Evolutionary conservation across 2,113 vertebrate genomes (phyloP).

Genomic region (Pholis gunnellus): DNA sequence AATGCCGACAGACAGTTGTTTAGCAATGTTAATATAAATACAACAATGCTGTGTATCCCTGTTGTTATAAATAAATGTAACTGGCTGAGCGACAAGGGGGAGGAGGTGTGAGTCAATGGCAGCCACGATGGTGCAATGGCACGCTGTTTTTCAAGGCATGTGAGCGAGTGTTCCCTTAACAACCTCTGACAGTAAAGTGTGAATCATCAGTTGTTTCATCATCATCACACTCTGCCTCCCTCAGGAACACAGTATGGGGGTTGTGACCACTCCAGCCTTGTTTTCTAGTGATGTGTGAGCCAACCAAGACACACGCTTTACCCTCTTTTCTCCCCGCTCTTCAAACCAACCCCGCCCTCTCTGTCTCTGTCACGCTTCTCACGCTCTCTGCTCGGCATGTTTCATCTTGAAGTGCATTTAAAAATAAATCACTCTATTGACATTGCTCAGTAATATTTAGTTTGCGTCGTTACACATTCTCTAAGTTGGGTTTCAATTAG

Average conservation of each 20-base stretch:
- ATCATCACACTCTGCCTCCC: slow-evolving; percentile 65
- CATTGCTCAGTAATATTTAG: neutral
- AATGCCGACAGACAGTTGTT: neutral
- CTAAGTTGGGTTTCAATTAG: neutral
- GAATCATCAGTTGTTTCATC: slow-evolving; percentile 78
- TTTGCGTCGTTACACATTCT: neutral
- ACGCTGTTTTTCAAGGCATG: slow-evolving; percentile 50
- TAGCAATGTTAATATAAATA: neutral
- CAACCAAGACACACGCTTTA: slow-evolving; percentile 10
- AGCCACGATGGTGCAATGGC: slow-evolving; percentile 16
- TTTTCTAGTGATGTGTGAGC: slow-evolving; percentile 75
- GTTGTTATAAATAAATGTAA: slow-evolving; percentile 46
- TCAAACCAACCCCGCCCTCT: neutral
- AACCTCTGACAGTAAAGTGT: slow-evolving; percentile 77
- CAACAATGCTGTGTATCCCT: neutral
- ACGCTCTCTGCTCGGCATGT: neutral
- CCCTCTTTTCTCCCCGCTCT: slow-evolving; percentile 24
- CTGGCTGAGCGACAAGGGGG: slow-evolving; percentile 17
- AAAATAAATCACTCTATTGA: neutral
- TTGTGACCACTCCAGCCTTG: slow-evolving; percentile 54
- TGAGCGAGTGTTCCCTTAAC: slow-evolving; percentile 65
- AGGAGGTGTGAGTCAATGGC: slow-evolving; percentile 64
- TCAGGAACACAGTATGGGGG: slow-evolving; percentile 52
- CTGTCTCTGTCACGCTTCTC: slow-evolving; percentile 11
- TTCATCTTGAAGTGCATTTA: neutral